A percentile compares a stretch with the other conserved stretches of the same genome.
Evolutionary conservation across 2,113 vertebrate genomes (phyloP).

Genomic region (Felis catus): DNA sequence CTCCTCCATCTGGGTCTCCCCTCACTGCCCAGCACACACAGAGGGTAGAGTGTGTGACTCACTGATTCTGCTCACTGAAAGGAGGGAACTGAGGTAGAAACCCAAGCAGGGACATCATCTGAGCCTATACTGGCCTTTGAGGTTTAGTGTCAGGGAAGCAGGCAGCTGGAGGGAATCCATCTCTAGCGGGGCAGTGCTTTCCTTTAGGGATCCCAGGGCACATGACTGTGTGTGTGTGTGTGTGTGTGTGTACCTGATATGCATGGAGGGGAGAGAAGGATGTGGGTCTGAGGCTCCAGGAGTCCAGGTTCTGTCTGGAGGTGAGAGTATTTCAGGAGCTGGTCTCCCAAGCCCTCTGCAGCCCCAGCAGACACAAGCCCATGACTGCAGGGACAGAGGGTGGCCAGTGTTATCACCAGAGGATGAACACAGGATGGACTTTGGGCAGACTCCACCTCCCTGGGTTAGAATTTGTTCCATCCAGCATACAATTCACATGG

Average conservation of each 20-base stretch:
- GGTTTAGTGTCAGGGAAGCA: neutral
- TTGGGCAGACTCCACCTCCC: neutral
- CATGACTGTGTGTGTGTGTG: too few relatives aligned
- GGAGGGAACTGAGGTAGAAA: neutral
- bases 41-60: neutral
- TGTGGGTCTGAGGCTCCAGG: too few relatives aligned
- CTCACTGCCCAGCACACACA: neutral
- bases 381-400: too few relatives aligned
- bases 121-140: neutral
- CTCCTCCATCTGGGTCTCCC: neutral
- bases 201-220: neutral
- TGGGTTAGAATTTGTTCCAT: neutral
- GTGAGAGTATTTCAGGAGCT: too few relatives aligned
- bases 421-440: neutral
- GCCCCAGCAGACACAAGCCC: neutral
- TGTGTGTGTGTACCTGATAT: neutral
- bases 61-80: neutral
- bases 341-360: neutral
- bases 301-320: neutral
- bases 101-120: neutral
- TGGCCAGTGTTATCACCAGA: too few relatives aligned
- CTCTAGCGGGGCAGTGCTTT: neutral
- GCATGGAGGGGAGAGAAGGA: too few relatives aligned
- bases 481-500: neutral
- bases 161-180: neutral